Evolutionary conservation across 1,140 invertebrate species (phyloP).

Genomic region (Sitophilus oryzae): DNA sequence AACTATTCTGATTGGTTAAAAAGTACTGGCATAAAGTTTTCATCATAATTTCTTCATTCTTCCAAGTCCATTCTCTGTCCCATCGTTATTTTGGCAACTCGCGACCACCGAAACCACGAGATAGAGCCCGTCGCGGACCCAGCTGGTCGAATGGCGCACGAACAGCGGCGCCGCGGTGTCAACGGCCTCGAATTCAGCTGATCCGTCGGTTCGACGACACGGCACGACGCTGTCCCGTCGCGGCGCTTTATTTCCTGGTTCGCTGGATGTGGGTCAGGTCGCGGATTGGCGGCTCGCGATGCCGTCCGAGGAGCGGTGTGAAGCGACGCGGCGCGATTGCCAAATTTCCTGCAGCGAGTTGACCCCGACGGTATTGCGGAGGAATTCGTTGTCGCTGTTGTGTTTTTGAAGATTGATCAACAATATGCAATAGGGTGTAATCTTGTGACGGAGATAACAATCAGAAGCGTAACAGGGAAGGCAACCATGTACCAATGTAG

Average conservation of each 20-base stretch:
- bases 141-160: no score
- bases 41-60: no score
- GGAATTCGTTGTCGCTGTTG: slow-evolving; percentile 10
- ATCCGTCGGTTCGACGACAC: slow-evolving; percentile 40
- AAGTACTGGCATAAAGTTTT: no score
- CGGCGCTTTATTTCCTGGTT: slow-evolving; percentile 42
- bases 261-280: slow-evolving; percentile 42
- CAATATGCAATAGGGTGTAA: no score
- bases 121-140: no score
- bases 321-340: slow-evolving; percentile 12
- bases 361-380: not conserved
- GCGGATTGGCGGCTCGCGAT: slow-evolving; percentile 19
- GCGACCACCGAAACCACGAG: no score
- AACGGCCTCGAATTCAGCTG: slow-evolving; percentile 41
- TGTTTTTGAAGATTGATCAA: not conserved
- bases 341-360: slow-evolving; percentile 21
- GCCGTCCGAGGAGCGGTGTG: not conserved
- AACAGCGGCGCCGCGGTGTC: slow-evolving; percentile 27
- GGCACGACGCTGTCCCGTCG: slow-evolving; percentile 28
- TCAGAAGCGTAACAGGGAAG: no score
- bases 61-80: no score
- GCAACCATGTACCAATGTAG: no score
- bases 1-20: no score
- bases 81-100: no score
- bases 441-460: no score